Base-by-base conservation (phyloP, 2,888 invertebrate genomes). In the Macrophya annulata region DNA sequence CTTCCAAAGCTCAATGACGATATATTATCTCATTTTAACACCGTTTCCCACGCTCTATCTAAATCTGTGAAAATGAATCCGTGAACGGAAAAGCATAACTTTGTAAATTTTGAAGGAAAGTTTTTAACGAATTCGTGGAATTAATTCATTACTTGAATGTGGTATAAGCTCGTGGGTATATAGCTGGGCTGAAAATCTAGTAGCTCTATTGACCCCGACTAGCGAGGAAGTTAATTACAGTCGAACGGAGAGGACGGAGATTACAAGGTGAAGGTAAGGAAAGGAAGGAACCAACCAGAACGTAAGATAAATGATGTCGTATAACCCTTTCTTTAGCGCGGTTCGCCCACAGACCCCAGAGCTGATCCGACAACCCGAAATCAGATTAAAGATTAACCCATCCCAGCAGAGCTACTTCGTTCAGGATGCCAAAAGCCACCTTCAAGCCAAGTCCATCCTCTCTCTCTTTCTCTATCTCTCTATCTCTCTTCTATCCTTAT, bases 141-240 rank as follows among this genome's bases (percentile, higher is more conserved):
- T 77, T 77, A 85, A 85, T 85, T 85, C 62, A 65, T 51, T 40
- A 62, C 40, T 43, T 40, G 68, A 84, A 9, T 15, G 40, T 15
- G 31, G 25, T 51, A 21, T n/a, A 15, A 15, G n/a, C 40, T 25
- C 37, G 17, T 40, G n/a, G 21, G n/a, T 68, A n/a, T 8, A 40
- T 4, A 31, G 2, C 1, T 4, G 37, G 17, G 25, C 4, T 37
- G 68, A 37, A 17, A 37, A 83, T 68, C 83, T 65, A 83, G 68
- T 21, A 71, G 83, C 68, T 83, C 51, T 48, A 89, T 89, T 87
- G 87, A 87, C 88, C 88, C 45, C 43, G 74, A 74, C 74, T 74
- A 51, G 68, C 68, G 17, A 68, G 15, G 68, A 37, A 88, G 87
- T 90, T 90, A 91, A 91, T 91, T 91, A 90, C 87, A 76, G 84